Conservation (phyloP, 2,113 vertebrate species). For the Murina feae region DNA sequence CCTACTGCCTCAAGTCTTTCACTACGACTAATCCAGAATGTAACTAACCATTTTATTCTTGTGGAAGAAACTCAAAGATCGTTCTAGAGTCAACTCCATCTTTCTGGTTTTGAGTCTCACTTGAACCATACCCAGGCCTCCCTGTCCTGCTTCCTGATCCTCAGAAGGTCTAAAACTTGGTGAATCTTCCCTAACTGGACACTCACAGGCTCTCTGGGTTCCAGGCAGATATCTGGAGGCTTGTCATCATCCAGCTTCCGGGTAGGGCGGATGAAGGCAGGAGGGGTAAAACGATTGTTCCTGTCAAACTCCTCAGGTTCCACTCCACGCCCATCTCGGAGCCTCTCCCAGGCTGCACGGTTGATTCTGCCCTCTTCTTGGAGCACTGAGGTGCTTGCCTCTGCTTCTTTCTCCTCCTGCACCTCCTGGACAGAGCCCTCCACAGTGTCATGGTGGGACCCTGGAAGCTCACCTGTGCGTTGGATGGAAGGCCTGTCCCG, state of each 20-base stretch:
- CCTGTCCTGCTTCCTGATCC: not conserved
- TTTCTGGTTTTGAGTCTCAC: not conserved
- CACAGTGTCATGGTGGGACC: slow-evolving; percentile 69
- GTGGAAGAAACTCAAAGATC: not conserved
- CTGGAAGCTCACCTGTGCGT: slow-evolving; percentile 69
- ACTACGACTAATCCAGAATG: not conserved
- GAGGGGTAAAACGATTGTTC: slow-evolving; percentile 87
- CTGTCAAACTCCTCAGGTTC: slow-evolving; percentile 94
- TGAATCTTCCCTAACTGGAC: fast-evolving
- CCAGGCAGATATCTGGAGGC: slow-evolving; percentile 85
- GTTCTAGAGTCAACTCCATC: not conserved
- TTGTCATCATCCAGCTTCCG: slow-evolving; percentile 90
- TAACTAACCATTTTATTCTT: not conserved
- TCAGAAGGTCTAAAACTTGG: not conserved
- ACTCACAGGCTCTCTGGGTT: slow-evolving; percentile 88
- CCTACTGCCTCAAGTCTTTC: not conserved
- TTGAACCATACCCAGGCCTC: not conserved
- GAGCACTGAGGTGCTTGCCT: slow-evolving; percentile 54
- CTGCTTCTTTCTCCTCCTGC: slow-evolving; percentile 78
- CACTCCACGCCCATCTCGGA: slow-evolving; percentile 93
- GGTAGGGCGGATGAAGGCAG: slow-evolving; percentile 90
- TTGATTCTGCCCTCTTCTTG: slow-evolving; percentile 82
- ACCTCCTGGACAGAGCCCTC: slow-evolving; percentile 80
- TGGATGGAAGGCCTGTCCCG: slow-evolving; percentile 83
- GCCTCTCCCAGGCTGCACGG: slow-evolving; percentile 92